These are phyloP conservation scores for Myotis findleyi DNA, from an alignment of 2,797 vertebrate genomes.

Conservation along the genomic window DNA sequence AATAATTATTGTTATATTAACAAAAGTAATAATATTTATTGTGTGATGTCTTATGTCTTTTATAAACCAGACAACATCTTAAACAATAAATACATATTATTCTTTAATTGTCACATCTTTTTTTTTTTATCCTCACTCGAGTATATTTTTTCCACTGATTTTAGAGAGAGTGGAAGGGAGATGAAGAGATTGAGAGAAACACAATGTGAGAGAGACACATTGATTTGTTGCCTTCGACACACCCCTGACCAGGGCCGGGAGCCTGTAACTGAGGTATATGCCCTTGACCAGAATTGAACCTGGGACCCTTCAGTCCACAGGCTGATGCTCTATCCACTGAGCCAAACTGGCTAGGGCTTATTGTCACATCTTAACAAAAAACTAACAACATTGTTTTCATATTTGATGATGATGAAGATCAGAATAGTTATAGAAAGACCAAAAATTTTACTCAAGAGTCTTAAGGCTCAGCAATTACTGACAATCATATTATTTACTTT, in stretches of 20 bases:
- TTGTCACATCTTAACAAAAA: neutral
- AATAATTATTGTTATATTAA: neutral
- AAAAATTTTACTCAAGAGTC: neutral
- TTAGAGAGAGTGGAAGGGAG: too few species aligned
- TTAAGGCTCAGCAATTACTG: neutral
- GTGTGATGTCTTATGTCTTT: neutral
- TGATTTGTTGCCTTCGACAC: too few species aligned
- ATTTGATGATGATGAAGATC: neutral
- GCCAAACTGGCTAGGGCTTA: neutral
- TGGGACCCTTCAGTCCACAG: too few species aligned
- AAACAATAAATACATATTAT: neutral
- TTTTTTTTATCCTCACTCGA: too few species aligned
- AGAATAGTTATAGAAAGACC: neutral
- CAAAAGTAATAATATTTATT: neutral
- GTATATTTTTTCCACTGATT: too few species aligned
- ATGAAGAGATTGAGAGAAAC: too few species aligned
- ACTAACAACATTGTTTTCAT: neutral
- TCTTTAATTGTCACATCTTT: neutral
- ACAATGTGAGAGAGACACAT: too few species aligned
- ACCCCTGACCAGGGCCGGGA: too few species aligned
- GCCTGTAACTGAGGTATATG: too few species aligned
- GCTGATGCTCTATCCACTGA: too few species aligned
- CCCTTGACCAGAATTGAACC: too few species aligned
- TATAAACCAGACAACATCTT: neutral
- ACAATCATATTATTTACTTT: neutral